A percentile compares a stretch with the other conserved stretches of the same genome.
Conservation (phyloP, 2,113 vertebrate species). For the Anoplopoma fimbria region DNA sequence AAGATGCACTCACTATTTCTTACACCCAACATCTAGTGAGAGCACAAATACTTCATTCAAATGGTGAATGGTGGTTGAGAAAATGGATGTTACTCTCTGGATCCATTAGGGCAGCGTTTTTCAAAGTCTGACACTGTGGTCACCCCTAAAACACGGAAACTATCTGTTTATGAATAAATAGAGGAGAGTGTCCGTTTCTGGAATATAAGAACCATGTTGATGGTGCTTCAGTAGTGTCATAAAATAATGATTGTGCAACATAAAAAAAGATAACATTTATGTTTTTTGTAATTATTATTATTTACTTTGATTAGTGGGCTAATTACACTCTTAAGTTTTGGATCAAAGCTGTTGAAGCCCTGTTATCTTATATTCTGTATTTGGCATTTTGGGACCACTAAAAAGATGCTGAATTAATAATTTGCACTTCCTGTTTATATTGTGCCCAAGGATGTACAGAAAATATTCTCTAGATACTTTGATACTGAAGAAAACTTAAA, state of each 20-base stretch:
- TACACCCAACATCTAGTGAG: not conserved
- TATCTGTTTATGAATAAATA: not conserved
- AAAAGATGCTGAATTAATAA: not conserved
- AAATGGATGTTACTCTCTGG: not conserved
- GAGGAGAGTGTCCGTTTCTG: not conserved
- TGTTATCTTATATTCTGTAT: not conserved
- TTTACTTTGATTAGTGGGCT: not conserved
- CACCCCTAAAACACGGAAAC: not conserved
- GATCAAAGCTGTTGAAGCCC: too few species aligned
- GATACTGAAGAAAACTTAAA: not conserved
- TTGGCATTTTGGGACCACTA: not conserved
- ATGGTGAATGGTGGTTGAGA: not conserved
- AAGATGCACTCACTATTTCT: too few species aligned
- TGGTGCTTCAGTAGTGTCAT: not conserved
- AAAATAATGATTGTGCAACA: not conserved
- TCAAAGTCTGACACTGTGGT: not conserved
- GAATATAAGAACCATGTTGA: not conserved
- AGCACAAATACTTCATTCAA: not conserved
- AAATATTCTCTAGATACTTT: too few species aligned
- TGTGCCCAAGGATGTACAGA: not conserved
- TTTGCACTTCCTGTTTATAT: not conserved
- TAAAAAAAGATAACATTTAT: not conserved
- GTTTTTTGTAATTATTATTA: not conserved
- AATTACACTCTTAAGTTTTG: too few species aligned
- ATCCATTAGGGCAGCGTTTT: not conserved